These are phyloP conservation scores for Sebastes nivosus DNA, from an alignment of 2,797 vertebrate genomes.

Conservation along the genomic window DNA sequence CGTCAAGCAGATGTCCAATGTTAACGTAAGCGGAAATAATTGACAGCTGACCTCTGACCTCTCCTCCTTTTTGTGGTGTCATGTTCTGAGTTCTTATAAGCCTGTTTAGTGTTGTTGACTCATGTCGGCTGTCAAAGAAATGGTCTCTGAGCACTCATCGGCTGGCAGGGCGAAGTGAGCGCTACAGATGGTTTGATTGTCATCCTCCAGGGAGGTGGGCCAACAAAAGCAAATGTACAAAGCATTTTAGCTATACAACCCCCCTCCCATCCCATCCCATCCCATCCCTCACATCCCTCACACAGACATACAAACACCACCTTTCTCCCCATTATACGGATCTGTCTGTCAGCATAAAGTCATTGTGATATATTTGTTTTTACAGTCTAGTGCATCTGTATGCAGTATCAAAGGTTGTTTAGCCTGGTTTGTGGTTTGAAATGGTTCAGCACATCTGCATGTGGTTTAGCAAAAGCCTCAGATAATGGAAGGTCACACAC, in stretches of 20 bases:
- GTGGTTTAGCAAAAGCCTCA: not conserved
- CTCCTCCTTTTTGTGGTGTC: constrained; percentile 42
- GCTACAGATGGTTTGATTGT: constrained; percentile 75
- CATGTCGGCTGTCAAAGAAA: constrained; percentile 66
- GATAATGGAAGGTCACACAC: not conserved
- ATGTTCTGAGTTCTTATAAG: constrained; percentile 57
- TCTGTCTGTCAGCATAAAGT: constrained; percentile 43
- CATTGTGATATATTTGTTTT: constrained; percentile 36
- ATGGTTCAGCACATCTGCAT: constrained; percentile 13
- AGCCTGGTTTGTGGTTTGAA: not conserved
- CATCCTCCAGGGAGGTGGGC: constrained; percentile 61
- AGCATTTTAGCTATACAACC: constrained; percentile 30
- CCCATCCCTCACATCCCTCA: constrained; percentile 1
- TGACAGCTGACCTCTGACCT: constrained; percentile 58
- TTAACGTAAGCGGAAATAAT: constrained; percentile 37
- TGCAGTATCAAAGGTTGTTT: not conserved
- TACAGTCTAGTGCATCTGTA: not conserved
- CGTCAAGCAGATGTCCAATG: constrained; percentile 10
- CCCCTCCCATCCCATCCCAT: not conserved
- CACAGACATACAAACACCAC: constrained; percentile 8
- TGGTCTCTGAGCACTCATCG: constrained; percentile 60
- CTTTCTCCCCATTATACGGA: constrained; percentile 15
- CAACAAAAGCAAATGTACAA: constrained; percentile 63
- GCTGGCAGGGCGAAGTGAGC: constrained; percentile 70
- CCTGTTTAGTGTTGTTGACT: constrained; percentile 71